phyloP scores from a whole-genome alignment of 2,888 invertebrate genomes.

The Mimas tiliae region DNA sequence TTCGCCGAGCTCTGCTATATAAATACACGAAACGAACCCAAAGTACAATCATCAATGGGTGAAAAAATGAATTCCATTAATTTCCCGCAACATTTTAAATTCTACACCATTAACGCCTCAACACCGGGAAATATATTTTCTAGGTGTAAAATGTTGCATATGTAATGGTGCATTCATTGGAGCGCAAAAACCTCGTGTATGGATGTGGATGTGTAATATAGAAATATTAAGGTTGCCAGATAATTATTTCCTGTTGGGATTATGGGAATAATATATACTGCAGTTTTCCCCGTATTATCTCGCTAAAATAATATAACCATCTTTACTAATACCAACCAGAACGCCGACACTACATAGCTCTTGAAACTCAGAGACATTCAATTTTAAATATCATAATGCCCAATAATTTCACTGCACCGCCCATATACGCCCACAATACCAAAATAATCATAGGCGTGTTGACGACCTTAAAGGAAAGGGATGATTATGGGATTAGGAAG shows the following conservation, averaged over 20 bases:
- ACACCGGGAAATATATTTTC: slow-evolving; percentile 21
- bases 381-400: too few relatives aligned
- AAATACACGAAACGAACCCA: background rate
- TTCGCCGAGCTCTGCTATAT: too few relatives aligned
- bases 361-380: too few relatives aligned
- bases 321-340: too few relatives aligned
- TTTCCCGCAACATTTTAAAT: slow-evolving; percentile 19
- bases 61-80: slow-evolving; percentile 18
- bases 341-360: too few relatives aligned
- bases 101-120: slow-evolving; percentile 18
- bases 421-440: too few relatives aligned
- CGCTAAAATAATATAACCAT: background rate
- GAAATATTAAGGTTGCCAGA: background rate
- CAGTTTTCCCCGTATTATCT: background rate
- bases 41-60: background rate
- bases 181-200: slow-evolving; percentile 20
- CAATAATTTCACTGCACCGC: too few relatives aligned
- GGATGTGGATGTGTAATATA: slow-evolving; percentile 34
- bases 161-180: slow-evolving; percentile 22
- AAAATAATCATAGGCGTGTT: too few relatives aligned
- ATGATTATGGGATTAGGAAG: too few relatives aligned
- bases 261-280: background rate
- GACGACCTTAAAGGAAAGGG: too few relatives aligned
- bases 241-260: background rate
- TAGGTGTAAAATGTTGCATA: slow-evolving; percentile 21